phyloP scores from a whole-genome alignment of 2,888 invertebrate genomes.

The Ceriagrion tenellum region DNA sequence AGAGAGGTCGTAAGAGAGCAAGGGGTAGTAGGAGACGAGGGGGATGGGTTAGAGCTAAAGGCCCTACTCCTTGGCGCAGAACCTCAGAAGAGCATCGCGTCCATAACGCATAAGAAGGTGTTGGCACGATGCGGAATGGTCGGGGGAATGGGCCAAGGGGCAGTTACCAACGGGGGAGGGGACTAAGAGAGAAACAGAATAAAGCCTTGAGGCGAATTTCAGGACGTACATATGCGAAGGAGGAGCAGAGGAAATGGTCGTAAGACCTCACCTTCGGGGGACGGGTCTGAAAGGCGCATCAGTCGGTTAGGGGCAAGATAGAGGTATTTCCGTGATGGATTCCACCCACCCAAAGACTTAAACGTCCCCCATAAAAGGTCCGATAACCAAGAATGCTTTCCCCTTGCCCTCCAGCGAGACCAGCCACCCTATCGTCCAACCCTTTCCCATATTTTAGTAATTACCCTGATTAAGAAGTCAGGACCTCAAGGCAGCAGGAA shows the following conservation, averaged over 20 bases:
- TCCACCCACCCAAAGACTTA: not conserved
- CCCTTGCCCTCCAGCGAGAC: not conserved
- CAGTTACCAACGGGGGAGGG: not conserved
- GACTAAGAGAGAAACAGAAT: not conserved
- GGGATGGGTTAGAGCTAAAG: constrained; percentile 34
- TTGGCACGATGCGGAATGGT: not conserved
- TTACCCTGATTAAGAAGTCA: constrained; percentile 42
- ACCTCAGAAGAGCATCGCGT: constrained; percentile 47
- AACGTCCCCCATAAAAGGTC: not conserved
- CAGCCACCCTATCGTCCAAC: not conserved
- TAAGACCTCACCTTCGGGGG: not conserved
- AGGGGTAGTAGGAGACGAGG: not conserved
- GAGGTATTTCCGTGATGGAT: not conserved
- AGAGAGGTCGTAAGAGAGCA: not conserved
- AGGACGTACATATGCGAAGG: not conserved
- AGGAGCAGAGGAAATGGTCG: not conserved
- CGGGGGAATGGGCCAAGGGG: not conserved
- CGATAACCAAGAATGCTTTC: not conserved
- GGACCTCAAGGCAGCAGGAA: constrained; percentile 12
- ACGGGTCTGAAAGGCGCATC: constrained; percentile 25
- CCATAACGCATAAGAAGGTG: constrained; percentile 58
- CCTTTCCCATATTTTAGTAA: not conserved
- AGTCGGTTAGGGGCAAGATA: not conserved
- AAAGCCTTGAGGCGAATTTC: not conserved
- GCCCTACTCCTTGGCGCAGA: constrained; percentile 50